Evolutionary conservation across 2,888 invertebrate genomes (phyloP).

Genomic region (Torymus aiolomorphi): DNA sequence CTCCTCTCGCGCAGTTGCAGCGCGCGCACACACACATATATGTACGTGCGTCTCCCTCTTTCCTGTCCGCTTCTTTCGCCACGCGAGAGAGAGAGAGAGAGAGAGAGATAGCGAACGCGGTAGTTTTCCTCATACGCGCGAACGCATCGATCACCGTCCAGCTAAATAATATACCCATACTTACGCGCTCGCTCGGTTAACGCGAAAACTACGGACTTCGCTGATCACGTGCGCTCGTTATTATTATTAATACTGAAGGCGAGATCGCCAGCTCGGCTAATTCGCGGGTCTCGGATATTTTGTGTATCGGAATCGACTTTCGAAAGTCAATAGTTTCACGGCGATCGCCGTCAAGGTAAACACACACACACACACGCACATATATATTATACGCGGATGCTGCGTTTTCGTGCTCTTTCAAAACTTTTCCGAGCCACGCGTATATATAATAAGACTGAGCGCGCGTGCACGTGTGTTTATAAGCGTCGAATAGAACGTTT

Average conservation of each 20-base stretch:
- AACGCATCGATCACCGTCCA: no score
- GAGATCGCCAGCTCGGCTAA: conserved; percentile 16
- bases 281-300: neutral
- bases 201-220: no score
- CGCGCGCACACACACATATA: no score
- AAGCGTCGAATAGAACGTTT: conserved; percentile 8
- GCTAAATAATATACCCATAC: no score
- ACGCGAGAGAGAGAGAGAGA: no score
- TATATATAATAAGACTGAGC: neutral
- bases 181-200: no score
- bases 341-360: conserved; percentile 18
- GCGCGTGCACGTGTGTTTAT: neutral
- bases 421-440: conserved; percentile 9
- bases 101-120: no score
- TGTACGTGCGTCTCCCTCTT: no score
- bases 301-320: neutral
- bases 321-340: conserved; percentile 24
- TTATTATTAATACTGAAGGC: no score
- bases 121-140: no score
- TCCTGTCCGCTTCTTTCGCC: no score
- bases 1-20: neutral
- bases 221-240: no score
- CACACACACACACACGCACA: neutral
- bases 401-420: conserved; percentile 10
- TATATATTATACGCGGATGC: neutral